phyloP scores from a whole-genome alignment of 2,888 invertebrate species.

The Hemistola chrysoprasaria region DNA sequence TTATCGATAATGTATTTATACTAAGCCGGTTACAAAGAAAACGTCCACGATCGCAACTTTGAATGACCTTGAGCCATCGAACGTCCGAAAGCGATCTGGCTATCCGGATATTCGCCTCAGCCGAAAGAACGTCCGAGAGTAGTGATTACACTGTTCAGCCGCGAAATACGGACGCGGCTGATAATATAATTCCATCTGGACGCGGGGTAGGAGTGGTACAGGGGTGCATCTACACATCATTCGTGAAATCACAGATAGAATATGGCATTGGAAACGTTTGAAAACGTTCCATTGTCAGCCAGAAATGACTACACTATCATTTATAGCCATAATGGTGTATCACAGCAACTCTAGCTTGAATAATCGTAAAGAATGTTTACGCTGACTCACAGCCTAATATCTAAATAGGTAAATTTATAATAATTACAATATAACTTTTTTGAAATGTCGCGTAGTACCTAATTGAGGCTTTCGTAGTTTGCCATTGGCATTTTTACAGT shows the following conservation, averaged over 20 bases:
- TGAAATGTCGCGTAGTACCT: slow-evolving; percentile 22
- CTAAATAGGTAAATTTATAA: slow-evolving; percentile 62
- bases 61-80: too few species aligned
- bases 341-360: slow-evolving; percentile 81
- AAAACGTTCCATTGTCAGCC: slow-evolving; percentile 49
- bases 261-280: slow-evolving; percentile 48
- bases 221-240: slow-evolving; percentile 55
- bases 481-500: slow-evolving; percentile 2
- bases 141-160: too few species aligned
- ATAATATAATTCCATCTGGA: too few species aligned
- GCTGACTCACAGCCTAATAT: slow-evolving; percentile 78
- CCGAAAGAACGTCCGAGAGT: too few species aligned
- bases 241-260: slow-evolving; percentile 68
- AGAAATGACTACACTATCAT: slow-evolving; percentile 67
- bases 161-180: too few species aligned
- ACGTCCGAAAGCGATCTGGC: too few species aligned
- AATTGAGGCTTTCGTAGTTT: slow-evolving; percentile 4
- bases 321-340: slow-evolving; percentile 78
- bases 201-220: slow-evolving; percentile 33
- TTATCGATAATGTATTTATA: too few species aligned
- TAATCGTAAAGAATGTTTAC: slow-evolving; percentile 73
- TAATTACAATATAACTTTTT: slow-evolving; percentile 49
- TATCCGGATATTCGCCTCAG: too few species aligned
- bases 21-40: too few species aligned
- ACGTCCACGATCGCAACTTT: too few species aligned